Percentiles rank a stretch among this genome's conserved stretches.
These are phyloP conservation scores for Casuarius casuarius DNA, from an alignment of 2,113 vertebrate species.

Conservation along the genomic window DNA sequence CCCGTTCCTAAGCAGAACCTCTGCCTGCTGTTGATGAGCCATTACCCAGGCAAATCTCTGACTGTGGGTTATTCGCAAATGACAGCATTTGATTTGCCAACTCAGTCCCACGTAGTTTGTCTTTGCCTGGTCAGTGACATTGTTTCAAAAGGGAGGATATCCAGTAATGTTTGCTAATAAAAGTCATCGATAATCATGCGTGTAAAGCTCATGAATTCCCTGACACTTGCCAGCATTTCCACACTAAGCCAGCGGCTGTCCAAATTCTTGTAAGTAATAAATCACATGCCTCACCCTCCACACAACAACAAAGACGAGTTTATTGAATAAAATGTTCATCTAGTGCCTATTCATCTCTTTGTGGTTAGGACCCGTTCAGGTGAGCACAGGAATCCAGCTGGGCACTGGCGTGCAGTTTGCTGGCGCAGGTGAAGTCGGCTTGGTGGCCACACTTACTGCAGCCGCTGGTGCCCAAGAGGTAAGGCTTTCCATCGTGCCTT, in stretches of 20 bases:
- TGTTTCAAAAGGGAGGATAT: constrained; percentile 48
- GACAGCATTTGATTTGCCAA: not conserved
- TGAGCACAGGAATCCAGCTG: constrained; percentile 28
- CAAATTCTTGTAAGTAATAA: constrained; percentile 65
- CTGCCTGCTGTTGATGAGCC: not conserved
- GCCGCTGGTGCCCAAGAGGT: not conserved
- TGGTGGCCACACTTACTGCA: not conserved
- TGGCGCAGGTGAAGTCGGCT: not conserved
- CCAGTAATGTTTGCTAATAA: constrained; percentile 52
- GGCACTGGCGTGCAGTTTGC: not conserved
- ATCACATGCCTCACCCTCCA: constrained; percentile 58
- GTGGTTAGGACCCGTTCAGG: constrained; percentile 3
- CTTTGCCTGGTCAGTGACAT: not conserved
- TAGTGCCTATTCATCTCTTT: constrained; percentile 38
- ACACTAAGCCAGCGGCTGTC: constrained; percentile 54
- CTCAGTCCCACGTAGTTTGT: not conserved
- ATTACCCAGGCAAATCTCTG: not conserved
- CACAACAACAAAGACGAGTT: constrained; percentile 36
- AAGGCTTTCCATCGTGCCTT: not conserved
- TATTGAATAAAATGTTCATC: constrained; percentile 60
- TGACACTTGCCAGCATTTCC: constrained; percentile 58
- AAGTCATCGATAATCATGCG: constrained; percentile 16
- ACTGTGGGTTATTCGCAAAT: not conserved
- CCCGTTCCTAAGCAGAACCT: not conserved
- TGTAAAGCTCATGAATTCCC: constrained; percentile 45